These are phyloP conservation scores for Mylabris phalerata DNA, from an alignment of 1,140 invertebrate species.

Conservation along the genomic window DNA sequence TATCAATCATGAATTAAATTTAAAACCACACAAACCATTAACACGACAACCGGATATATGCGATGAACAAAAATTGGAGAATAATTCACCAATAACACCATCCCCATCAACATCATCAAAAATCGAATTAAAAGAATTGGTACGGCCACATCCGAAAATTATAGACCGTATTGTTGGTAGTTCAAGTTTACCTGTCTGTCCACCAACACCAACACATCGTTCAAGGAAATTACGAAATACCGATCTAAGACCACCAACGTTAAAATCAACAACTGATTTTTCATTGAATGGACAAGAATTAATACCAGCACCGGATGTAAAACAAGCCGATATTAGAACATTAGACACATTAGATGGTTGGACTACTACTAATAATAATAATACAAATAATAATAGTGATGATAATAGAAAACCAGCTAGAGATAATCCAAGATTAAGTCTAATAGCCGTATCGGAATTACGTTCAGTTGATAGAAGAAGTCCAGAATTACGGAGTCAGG, in stretches of 20 bases:
- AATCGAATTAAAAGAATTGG: slow-evolving; percentile 17
- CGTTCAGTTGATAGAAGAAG: slow-evolving; percentile 28
- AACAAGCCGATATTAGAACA: slow-evolving; percentile 37
- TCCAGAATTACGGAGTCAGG: slow-evolving; percentile 28
- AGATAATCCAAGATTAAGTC: slow-evolving; percentile 26
- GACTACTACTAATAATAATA: background rate
- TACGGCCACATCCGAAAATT: slow-evolving; percentile 50
- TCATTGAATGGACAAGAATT: slow-evolving; percentile 41
- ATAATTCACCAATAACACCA: slow-evolving; percentile 18
- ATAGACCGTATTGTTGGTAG: slow-evolving; percentile 48
- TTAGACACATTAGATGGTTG: slow-evolving; percentile 28
- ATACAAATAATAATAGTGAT: background rate
- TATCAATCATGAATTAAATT: slow-evolving; percentile 22
- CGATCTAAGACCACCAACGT: slow-evolving; percentile 41
- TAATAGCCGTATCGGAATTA: slow-evolving; percentile 27
- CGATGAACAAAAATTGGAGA: slow-evolving; percentile 6
- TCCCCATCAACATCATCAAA: slow-evolving; percentile 17
- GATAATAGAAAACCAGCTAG: slow-evolving; percentile 5
- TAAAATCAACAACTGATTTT: slow-evolving; percentile 40
- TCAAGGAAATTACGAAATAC: slow-evolving; percentile 54
- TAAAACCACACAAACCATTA: slow-evolving; percentile 53
- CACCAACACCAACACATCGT: slow-evolving; percentile 74
- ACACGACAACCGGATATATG: slow-evolving; percentile 43
- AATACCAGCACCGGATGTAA: slow-evolving; percentile 33
- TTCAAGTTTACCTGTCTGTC: slow-evolving; percentile 53